These are phyloP conservation scores for Ochropleura plecta DNA, from an alignment of 2,888 invertebrate species.

Conservation along the genomic window DNA sequence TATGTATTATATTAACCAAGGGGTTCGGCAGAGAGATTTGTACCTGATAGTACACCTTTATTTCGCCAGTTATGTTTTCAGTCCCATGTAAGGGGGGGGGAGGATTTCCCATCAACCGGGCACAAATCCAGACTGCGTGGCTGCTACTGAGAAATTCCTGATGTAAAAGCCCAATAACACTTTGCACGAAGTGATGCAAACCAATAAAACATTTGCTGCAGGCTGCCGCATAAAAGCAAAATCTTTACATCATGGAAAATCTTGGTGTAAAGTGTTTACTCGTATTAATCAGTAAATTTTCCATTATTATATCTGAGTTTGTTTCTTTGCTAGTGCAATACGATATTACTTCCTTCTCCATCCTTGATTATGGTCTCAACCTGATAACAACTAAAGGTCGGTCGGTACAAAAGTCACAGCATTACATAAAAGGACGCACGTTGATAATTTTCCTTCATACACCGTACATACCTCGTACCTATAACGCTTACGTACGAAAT, in stretches of 20 bases:
- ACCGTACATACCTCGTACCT: constrained; percentile 19
- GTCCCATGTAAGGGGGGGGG: no score
- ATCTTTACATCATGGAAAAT: constrained; percentile 6
- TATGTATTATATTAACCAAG: no score
- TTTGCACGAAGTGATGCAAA: constrained; percentile 3
- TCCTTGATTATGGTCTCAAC: constrained; percentile 28
- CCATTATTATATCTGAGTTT: constrained; percentile 7
- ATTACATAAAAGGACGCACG: constrained; percentile 29
- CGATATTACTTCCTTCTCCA: constrained; percentile 32
- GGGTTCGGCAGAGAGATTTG: no score
- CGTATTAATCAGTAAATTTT: constrained; percentile 24
- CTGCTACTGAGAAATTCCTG: no score
- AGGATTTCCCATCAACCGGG: no score
- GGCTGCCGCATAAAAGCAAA: constrained; percentile 3
- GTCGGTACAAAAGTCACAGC: constrained; percentile 44
- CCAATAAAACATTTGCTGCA: background rate
- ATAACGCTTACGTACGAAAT: constrained; percentile 18
- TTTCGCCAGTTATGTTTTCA: no score
- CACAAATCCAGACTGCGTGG: no score
- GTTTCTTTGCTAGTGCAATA: constrained; percentile 27
- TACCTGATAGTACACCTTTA: no score
- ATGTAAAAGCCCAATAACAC: no score
- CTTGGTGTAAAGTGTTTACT: constrained; percentile 9
- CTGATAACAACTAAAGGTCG: constrained; percentile 48
- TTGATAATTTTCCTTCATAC: constrained; percentile 23